These are phyloP conservation scores for Galerucella nymphaeae DNA, from an alignment of 2,888 invertebrate genomes.

Conservation along the genomic window DNA sequence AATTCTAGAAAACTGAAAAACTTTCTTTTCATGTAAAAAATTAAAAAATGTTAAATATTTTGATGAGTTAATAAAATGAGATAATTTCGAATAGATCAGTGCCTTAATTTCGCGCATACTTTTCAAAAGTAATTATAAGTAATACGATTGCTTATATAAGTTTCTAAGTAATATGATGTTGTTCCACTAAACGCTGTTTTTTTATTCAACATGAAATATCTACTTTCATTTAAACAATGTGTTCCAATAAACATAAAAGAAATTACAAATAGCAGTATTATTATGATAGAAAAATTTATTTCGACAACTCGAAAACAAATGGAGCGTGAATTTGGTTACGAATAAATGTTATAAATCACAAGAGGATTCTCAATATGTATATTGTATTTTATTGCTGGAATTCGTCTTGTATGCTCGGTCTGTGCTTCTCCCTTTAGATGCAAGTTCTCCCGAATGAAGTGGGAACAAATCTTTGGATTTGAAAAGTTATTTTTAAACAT, in stretches of 20 bases:
- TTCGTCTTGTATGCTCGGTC: neutral
- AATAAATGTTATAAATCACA: neutral
- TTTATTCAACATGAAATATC: neutral
- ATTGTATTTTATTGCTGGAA: neutral
- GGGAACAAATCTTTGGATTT: no score
- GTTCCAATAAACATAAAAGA: neutral
- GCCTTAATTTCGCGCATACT: no score
- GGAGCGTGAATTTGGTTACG: slow-evolving; percentile 8
- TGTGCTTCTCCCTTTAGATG: slow-evolving; percentile 15
- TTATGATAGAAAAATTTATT: slow-evolving; percentile 1
- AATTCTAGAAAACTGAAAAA: no score
- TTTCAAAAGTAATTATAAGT: no score
- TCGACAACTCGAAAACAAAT: neutral
- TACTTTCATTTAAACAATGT: slow-evolving; percentile 18
- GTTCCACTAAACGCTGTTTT: neutral
- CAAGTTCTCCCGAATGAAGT: no score
- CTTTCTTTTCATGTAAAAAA: no score
- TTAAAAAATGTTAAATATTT: no score
- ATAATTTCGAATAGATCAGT: no score
- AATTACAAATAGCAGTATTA: neutral
- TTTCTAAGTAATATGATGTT: neutral
- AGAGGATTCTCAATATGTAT: neutral
- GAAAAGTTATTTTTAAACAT: no score
- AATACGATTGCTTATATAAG: neutral
- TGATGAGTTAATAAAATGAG: no score